Evolutionary conservation across 2,888 invertebrate genomes (phyloP), one percentile per base, ranked within the genome.

Genomic region (Elaeidobius kamerunicus): DNA sequence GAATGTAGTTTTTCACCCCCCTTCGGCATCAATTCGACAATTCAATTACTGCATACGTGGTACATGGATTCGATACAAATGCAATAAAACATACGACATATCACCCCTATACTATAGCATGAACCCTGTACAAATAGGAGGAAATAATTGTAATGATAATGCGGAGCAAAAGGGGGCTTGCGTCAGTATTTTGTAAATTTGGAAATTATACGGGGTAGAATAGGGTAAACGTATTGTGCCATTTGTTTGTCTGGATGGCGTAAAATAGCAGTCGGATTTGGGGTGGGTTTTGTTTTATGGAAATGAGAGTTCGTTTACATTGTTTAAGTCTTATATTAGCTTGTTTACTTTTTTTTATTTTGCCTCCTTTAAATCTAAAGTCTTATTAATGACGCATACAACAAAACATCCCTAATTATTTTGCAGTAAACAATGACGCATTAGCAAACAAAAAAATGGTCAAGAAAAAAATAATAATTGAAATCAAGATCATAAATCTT

Each of bases 131-230:
- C 52, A 52, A 52, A 52, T 46, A 41, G 52, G 18, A 52, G 52
- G 46, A 52, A 52, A 52, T 52, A 52, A 52, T 52, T 52, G 52
- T 52, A 41, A 52, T 41, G 52, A 35, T 47, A 52, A 52, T 52
- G 35, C 27, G 27, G 36, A 11, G n/a, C n/a, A n/a, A n/a, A 39
- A 19, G 32, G 39, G 42, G 50, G 38, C 42, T 42, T 15, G 35
- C 36, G 46, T 15, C 60, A 62, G 62, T 62, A 63, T 66, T 66
- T 64, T 61, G 61, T 60, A 66, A 66, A 67, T 67, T 65, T 59
- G 64, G 65, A 65, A 67, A 68, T 67, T 66, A 68, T 67, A 56
- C 66, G 55, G 63, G 56, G 53, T 58, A 60, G 55, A 55, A 51
- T 40, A 38, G 59, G 61, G 61, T 58, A 7, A 11, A 19, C 15